Base-by-base conservation (phyloP, 2,113 vertebrate species). In the Zosterops borbonicus region DNA sequence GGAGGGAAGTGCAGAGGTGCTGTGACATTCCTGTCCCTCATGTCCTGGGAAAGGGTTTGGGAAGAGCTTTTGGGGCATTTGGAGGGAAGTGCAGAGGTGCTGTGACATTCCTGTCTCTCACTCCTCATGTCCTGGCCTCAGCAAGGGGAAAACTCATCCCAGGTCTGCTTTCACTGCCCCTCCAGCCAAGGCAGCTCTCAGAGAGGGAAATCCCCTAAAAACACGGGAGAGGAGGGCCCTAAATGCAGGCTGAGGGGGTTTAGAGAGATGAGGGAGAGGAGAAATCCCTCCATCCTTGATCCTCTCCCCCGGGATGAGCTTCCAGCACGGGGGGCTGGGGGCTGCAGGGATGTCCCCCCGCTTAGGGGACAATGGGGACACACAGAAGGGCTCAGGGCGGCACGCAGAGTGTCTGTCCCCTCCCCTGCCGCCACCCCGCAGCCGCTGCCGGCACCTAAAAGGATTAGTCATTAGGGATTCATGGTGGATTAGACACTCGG, bases 151-250 rank as follows among this genome's bases (percentile, higher is more conserved):
- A 65, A 49, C 2, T 31, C 77, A 15, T 4, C 52, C 8, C 2
- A 0, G 17, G 41, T 25, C 17, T 13, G 90, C 31, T 84, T 47
- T 18, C 80, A 23, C 52, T 28, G 89, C 80, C 76, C 13, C 14
- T 37, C 29, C 84, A 53, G 80, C 49, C 16, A 50, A 56, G 47
- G 25, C 90, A 76, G 50, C 52, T 75, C 46, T 14, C 14, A 3
- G 6, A 10, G 25, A 33, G 39, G 6, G 25, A 83, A 71, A 50
- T 11, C 20, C 21, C 16, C 15, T 14, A 21, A 8, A 71, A 92
- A 12, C 0, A 2, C 0, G 9, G 27, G 11, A 31, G 10, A 33
- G 5, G 1, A 5, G 5, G 2, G 1, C 12, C 14, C 60, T 27
- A 37, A 87, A 46, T 3, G 6, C 6, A 1, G 11, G 12, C 46